Evolutionary conservation across 2,113 vertebrate species (phyloP), one percentile per base, ranked within the genome.

Genomic region (Hyperopisus bebe): DNA sequence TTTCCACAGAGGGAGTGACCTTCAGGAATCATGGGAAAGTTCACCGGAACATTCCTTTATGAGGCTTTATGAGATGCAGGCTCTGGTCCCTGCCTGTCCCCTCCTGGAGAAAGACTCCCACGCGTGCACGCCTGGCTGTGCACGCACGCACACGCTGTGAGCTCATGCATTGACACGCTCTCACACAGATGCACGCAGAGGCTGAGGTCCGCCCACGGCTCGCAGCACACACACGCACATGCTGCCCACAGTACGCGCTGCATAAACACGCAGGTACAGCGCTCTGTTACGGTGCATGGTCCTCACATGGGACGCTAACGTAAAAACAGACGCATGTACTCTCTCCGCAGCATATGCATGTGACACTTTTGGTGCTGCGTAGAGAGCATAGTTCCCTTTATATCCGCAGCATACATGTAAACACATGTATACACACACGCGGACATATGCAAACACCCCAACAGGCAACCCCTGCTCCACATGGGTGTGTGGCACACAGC

Each of bases 51-150:
- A 24, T 48, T 86, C 46, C 44, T 50, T 27, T 47, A 55, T 55
- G 51, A 55, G 83, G 24, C 44, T 85, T 48, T n/a, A 85, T n/a
- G 47, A 47, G 83, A 47, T 50, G 19, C 27, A 92, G 93, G 92
- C 92, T 92, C 91, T 88, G 91, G 92, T 92, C 89, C 92, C 91
- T 11, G 86, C 89, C 70, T 91, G 92, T 91, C 91, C 91, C 31
- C 35, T 80, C 74, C 74, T 80, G 74, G 11, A 42, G 74, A 80
- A 80, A 80, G 35, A 80, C 74, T 80, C 94, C 94, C 93, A 91
- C 91, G 89, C 91, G 77, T 80, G 90, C 85, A 70, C 82, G 42
- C 58, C 62, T 13, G 62, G 62, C 62, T 70, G n/a, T 31, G 62
- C 27, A 89, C 66, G 89, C 85, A 70, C 62, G 13, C 55, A 31